These are phyloP conservation scores for Solea senegalensis DNA, from an alignment of 2,113 vertebrate species.

Conservation along the genomic window DNA sequence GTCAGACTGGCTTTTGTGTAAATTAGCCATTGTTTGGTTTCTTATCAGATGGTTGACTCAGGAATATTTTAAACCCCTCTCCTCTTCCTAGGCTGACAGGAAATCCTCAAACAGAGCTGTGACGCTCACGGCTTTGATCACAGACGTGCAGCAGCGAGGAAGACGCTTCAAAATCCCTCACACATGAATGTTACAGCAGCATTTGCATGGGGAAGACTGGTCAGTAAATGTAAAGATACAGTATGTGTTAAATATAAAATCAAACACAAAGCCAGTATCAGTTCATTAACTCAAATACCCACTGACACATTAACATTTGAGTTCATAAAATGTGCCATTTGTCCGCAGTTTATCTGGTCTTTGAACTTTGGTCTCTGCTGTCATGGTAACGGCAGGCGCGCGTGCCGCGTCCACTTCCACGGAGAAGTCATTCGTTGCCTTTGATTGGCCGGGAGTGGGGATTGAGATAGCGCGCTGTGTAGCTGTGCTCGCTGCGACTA, in stretches of 20 bases:
- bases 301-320: not conserved
- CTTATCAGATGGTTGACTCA: constrained; percentile 40
- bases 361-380: constrained; percentile 56
- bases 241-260: not conserved
- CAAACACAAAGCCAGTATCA: too few species aligned
- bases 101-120: constrained; percentile 13
- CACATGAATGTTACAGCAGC: not conserved
- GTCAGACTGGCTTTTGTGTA: constrained; percentile 15
- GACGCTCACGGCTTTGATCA: constrained; percentile 31
- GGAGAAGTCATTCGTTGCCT: constrained; percentile 69
- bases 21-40: constrained; percentile 32
- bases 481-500: constrained; percentile 13
- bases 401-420: constrained; percentile 50
- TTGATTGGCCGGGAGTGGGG: constrained; percentile 55
- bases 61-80: constrained; percentile 10
- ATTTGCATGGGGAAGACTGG: not conserved
- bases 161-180: not conserved
- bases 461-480: constrained; percentile 53
- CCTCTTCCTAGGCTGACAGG: constrained; percentile 24
- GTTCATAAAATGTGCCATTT: not conserved
- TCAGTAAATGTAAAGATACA: not conserved
- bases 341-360: constrained; percentile 1
- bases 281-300: not conserved
- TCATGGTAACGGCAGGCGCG: constrained; percentile 53
- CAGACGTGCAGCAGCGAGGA: not conserved